phyloP scores from a whole-genome alignment of 2,888 invertebrate genomes.

The Atherix ibis region DNA sequence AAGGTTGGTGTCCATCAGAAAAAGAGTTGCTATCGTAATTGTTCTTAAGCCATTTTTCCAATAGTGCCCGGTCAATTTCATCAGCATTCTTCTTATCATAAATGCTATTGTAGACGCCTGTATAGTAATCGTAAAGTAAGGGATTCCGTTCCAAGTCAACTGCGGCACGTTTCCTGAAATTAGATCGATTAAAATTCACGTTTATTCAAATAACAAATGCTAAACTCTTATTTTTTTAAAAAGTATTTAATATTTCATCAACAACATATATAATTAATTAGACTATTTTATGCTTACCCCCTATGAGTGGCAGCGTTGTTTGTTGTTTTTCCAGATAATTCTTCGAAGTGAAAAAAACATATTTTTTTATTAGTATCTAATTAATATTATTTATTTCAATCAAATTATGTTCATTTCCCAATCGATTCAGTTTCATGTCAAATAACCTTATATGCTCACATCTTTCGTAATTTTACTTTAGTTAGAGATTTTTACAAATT shows the following conservation, averaged over 20 bases:
- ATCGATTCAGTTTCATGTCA: too few species aligned
- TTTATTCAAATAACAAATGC: neutral
- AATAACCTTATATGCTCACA: too few species aligned
- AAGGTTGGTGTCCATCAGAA: neutral
- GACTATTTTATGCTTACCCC: too few species aligned
- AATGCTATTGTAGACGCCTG: conserved; percentile 5
- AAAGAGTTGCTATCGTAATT: neutral
- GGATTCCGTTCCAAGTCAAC: conserved; percentile 9
- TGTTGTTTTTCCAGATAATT: too few species aligned
- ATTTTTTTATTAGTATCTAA: too few species aligned
- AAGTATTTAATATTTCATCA: neutral
- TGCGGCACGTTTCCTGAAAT: conserved; percentile 6
- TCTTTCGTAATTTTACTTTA: too few species aligned
- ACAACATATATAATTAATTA: neutral
- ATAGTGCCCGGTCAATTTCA: neutral
- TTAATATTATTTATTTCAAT: too few species aligned
- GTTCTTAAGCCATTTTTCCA: neutral
- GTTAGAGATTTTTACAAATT: too few species aligned
- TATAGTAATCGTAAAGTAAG: conserved; percentile 11
- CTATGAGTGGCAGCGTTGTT: too few species aligned
- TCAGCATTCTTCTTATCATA: conserved; percentile 1
- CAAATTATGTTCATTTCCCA: too few species aligned
- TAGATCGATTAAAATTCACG: neutral
- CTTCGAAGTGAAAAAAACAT: too few species aligned
- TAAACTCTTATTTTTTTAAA: neutral